phyloP scores from a whole-genome alignment of 2,113 vertebrate species.

The Albula glossodonta region DNA sequence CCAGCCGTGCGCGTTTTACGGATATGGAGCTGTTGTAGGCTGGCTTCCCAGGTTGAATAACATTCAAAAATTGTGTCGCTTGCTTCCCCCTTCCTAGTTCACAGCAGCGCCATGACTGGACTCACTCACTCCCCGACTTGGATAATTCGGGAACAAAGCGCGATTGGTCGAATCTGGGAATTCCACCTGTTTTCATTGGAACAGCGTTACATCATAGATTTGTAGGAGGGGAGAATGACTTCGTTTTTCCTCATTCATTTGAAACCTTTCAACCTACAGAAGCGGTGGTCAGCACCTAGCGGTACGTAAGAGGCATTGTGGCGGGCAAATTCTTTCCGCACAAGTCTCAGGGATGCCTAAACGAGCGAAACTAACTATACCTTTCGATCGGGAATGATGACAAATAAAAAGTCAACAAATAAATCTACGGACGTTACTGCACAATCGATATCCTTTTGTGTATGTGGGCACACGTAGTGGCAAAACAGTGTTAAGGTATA shows the following conservation, averaged over 20 bases:
- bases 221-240: slow-evolving; percentile 51
- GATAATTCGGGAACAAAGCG: slow-evolving; percentile 31
- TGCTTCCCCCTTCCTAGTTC: slow-evolving; percentile 47
- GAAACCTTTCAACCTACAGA: slow-evolving; percentile 10
- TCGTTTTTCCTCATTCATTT: slow-evolving; percentile 49
- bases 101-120: slow-evolving; percentile 54
- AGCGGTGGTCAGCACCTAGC: slow-evolving; percentile 28
- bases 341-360: no score
- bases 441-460: no score
- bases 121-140: slow-evolving; percentile 36
- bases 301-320: background rate
- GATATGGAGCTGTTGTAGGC: background rate
- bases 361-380: no score
- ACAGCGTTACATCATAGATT: slow-evolving; percentile 53
- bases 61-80: background rate
- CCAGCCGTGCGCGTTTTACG: background rate
- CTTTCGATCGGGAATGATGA: no score
- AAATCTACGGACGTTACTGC: no score
- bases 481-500: no score
- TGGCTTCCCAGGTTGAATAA: background rate
- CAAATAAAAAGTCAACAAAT: no score
- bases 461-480: no score
- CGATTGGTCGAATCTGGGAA: slow-evolving; percentile 65
- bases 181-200: slow-evolving; percentile 75
- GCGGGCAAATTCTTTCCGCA: background rate